phyloP scores from a whole-genome alignment of 2,888 invertebrate genomes.

The Crematogaster levior region DNA sequence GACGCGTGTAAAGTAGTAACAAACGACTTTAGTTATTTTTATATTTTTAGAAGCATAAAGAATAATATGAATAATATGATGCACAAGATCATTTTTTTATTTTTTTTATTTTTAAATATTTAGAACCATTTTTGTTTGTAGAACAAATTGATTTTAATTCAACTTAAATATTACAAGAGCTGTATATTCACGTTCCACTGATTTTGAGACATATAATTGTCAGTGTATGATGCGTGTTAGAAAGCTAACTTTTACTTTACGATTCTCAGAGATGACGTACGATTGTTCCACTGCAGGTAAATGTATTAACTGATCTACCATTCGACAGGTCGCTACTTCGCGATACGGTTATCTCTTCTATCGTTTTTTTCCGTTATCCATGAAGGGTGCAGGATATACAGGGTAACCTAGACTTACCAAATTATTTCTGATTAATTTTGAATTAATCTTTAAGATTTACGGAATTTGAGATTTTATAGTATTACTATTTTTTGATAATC shows the following conservation, averaged over 20 bases:
- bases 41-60: background rate
- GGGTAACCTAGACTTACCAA: background rate
- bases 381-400: background rate
- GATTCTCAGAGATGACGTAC: constrained; percentile 26
- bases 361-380: constrained; percentile 24
- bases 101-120: background rate
- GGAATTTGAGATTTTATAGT: background rate
- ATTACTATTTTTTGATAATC: background rate
- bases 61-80: no score
- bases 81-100: background rate
- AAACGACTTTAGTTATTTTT: background rate
- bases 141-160: background rate
- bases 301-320: constrained; percentile 26
- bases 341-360: constrained; percentile 35
- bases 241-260: constrained; percentile 30
- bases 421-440: background rate
- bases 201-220: background rate
- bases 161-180: background rate
- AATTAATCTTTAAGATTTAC: background rate
- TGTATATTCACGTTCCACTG: background rate
- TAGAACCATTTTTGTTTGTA: background rate
- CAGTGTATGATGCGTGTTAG: background rate
- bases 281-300: constrained; percentile 35
- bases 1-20: background rate
- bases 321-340: constrained; percentile 24